phyloP scores from a whole-genome alignment of 2,113 vertebrate species.

The Rhegmatorhina hoffmannsi region DNA sequence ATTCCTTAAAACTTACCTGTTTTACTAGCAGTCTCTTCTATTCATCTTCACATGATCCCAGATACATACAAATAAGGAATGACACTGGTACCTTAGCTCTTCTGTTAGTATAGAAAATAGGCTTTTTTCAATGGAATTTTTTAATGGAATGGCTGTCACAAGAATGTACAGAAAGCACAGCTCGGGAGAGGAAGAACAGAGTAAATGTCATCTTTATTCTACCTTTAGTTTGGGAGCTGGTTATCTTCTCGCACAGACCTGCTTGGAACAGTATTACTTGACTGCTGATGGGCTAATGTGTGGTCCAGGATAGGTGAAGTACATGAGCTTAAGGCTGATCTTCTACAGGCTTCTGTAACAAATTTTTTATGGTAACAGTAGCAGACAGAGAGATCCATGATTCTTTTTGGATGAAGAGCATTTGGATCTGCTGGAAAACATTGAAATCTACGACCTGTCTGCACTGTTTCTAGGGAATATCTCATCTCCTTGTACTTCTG shows the following conservation, averaged over 20 bases:
- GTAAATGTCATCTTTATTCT: not conserved
- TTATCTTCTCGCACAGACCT: not conserved
- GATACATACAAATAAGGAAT: not conserved
- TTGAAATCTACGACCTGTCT: not conserved
- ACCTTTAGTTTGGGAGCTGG: not conserved
- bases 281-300: not conserved
- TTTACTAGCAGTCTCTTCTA: not conserved
- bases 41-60: not conserved
- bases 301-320: not conserved
- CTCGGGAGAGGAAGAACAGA: not conserved
- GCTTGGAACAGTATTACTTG: not conserved
- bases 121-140: not conserved
- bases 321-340: not conserved
- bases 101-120: not conserved
- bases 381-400: not conserved
- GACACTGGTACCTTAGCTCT: not conserved
- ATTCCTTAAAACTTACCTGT: not conserved
- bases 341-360: not conserved
- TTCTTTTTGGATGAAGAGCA: not conserved
- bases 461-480: not conserved
- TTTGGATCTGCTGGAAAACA: not conserved
- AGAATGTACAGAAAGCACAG: not conserved
- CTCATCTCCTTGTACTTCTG: not conserved
- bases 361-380: not conserved
- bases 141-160: not conserved